Conservation (phyloP, 2,113 vertebrate genomes). For the Talpa occidentalis region DNA sequence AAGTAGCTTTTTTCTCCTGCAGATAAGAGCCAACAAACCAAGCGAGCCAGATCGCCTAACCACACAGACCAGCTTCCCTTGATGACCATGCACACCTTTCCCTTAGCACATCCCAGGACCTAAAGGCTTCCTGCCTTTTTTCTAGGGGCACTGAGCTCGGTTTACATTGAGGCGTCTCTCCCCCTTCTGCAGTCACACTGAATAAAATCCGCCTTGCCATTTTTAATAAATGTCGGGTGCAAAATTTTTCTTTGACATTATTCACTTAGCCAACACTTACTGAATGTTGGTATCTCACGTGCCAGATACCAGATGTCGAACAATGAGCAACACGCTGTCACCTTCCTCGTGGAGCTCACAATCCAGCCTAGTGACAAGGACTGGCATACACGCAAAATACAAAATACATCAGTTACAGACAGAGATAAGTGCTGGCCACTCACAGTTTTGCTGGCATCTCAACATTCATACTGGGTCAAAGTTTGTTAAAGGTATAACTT, state of each 20-base stretch:
- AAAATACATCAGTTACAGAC: background rate
- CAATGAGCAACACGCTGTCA: background rate
- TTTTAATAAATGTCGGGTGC: background rate
- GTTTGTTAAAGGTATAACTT: background rate
- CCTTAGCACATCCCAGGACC: background rate
- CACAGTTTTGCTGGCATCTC: background rate
- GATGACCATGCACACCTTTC: background rate
- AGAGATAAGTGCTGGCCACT: background rate
- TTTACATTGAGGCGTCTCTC: background rate
- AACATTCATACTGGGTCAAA: background rate
- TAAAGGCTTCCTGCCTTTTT: background rate
- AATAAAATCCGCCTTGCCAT: background rate
- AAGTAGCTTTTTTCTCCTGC: background rate
- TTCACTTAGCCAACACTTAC: background rate
- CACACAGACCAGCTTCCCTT: background rate
- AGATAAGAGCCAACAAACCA: background rate
- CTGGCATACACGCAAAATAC: background rate
- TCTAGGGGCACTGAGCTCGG: background rate
- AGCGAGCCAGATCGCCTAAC: background rate
- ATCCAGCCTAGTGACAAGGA: background rate
- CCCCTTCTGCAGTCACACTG: background rate
- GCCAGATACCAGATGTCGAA: background rate
- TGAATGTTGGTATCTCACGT: background rate
- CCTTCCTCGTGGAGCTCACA: background rate
- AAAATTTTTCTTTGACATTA: background rate